A percentile compares a stretch with the other conserved stretches of the same genome.
These are phyloP conservation scores for Hipposideros larvatus DNA, from an alignment of 2,797 vertebrate genomes.

Conservation along the genomic window DNA sequence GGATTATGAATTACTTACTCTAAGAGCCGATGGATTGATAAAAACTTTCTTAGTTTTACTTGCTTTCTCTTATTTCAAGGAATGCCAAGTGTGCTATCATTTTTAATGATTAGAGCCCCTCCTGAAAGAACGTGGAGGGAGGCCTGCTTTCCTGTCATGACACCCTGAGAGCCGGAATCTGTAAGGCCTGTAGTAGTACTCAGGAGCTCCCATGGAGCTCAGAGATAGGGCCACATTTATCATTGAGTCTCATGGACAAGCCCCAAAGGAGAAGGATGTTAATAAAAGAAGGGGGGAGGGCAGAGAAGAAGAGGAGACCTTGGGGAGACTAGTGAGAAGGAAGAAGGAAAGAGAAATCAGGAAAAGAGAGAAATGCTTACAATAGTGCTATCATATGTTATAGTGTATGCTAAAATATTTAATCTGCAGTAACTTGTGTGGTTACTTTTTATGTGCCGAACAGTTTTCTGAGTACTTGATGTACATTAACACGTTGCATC, in stretches of 20 bases:
- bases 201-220: not conserved
- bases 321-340: not conserved
- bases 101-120: not conserved
- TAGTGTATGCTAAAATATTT: not conserved
- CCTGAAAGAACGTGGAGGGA: not conserved
- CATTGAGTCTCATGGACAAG: not conserved
- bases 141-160: not conserved
- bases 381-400: not conserved
- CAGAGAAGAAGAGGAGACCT: not conserved
- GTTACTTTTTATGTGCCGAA: not conserved
- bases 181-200: not conserved
- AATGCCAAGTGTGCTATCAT: not conserved
- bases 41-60: slow-evolving; percentile 24
- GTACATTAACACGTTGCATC: not conserved
- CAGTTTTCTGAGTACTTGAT: not conserved
- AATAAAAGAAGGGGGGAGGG: not conserved
- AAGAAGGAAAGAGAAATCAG: not conserved
- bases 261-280: not conserved
- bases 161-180: not conserved
- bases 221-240: not conserved
- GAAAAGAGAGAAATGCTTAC: not conserved
- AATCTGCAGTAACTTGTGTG: not conserved
- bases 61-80: slow-evolving; percentile 20
- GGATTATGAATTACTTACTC: not conserved
- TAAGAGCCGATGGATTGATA: not conserved